A percentile compares a stretch with the other conserved stretches of the same genome.
Conservation (phyloP, 2,797 vertebrate genomes). For the Mormyrops boulengeri region DNA sequence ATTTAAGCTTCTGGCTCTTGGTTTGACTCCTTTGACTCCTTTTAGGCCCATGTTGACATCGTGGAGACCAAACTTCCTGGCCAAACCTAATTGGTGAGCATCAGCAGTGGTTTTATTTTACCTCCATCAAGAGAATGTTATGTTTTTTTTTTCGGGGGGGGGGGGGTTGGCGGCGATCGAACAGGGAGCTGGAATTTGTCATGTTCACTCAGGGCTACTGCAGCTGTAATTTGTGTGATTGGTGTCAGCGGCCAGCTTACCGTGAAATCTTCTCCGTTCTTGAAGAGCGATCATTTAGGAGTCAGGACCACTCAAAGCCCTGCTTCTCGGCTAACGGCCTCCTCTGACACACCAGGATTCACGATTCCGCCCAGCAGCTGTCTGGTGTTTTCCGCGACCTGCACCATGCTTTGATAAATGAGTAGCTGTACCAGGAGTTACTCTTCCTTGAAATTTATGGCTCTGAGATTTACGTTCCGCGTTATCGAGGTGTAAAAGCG, state of each 20-base stretch:
- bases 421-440: not conserved
- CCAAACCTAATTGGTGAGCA: not conserved
- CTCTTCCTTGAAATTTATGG: conserved; percentile 1
- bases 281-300: not conserved
- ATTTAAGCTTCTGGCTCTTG: not conserved
- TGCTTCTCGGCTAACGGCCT: not conserved
- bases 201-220: not conserved
- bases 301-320: not conserved
- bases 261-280: not conserved
- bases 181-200: not conserved
- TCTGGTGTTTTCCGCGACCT: not conserved
- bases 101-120: conserved; percentile 8
- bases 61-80: not conserved
- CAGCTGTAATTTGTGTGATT: conserved; percentile 1
- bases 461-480: not conserved
- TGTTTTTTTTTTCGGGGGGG: not conserved
- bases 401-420: not conserved
- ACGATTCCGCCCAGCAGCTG: not conserved
- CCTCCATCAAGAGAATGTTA: conserved; percentile 3
- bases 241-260: not conserved
- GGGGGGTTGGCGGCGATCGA: not conserved
- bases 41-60: not conserved
- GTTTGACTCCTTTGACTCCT: not conserved
- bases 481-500: not conserved
- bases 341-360: not conserved